Conservation (phyloP, 2,797 vertebrate species). For the Halcyon badia region DNA sequence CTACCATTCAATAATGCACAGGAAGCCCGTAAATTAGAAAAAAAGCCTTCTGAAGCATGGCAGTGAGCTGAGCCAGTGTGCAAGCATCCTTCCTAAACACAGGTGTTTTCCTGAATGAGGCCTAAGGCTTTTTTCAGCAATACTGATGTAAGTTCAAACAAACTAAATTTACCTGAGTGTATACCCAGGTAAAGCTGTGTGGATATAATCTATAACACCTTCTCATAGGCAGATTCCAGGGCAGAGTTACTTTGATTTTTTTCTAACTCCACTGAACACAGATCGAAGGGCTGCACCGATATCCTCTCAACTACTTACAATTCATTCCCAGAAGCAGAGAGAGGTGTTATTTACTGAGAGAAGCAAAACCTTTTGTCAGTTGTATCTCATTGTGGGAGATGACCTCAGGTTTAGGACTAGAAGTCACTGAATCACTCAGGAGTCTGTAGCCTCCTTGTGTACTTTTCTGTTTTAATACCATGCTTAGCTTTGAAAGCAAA, state of each 20-base stretch:
- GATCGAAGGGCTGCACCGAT: accelerated
- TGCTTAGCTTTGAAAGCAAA: conserved; percentile 19
- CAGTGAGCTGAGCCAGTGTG: not conserved
- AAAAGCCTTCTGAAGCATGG: not conserved
- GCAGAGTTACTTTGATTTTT: not conserved
- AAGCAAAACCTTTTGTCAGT: conserved; percentile 14
- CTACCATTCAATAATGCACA: conserved; percentile 21
- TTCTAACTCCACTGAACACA: not conserved
- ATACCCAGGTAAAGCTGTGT: not conserved
- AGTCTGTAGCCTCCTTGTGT: not conserved
- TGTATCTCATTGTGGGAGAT: not conserved
- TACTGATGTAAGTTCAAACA: not conserved
- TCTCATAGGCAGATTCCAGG: not conserved
- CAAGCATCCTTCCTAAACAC: not conserved
- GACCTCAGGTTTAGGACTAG: conserved; percentile 30
- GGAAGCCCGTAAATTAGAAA: conserved; percentile 9
- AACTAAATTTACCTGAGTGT: not conserved
- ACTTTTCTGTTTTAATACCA: not conserved
- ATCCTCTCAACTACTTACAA: not conserved
- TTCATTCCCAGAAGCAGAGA: conserved; percentile 1
- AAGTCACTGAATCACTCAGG: conserved; percentile 18
- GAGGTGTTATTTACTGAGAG: not conserved
- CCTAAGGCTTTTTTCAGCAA: not conserved
- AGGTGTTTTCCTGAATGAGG: not conserved
- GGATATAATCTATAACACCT: not conserved